Evolutionary conservation across 64 coral and sea anemone species (phyloP).

Genomic region (Montipora cactus): DNA sequence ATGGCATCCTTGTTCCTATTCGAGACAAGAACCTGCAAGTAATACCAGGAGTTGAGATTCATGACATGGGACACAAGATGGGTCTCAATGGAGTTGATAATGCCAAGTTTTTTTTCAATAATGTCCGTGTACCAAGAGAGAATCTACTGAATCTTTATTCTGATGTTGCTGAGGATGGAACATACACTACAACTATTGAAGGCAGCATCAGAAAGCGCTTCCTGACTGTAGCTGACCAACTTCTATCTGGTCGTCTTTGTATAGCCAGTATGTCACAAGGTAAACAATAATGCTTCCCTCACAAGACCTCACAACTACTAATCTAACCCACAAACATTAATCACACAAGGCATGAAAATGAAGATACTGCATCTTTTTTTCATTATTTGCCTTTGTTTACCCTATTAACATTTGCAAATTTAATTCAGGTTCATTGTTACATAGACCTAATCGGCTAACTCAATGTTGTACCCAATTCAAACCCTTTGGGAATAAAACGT

Average conservation of each 20-base stretch:
- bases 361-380: too few species aligned
- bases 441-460: too few species aligned
- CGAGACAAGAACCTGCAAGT: slow-evolving; percentile 81
- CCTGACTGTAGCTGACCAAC: slow-evolving; percentile 83
- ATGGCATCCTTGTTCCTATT: slow-evolving; percentile 86
- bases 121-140: slow-evolving; percentile 86
- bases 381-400: too few species aligned
- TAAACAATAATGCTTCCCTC: neutral
- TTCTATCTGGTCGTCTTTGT: slow-evolving; percentile 78
- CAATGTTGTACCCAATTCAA: too few species aligned
- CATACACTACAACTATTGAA: slow-evolving; percentile 71
- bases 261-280: slow-evolving; percentile 92
- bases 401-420: too few species aligned
- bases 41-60: slow-evolving; percentile 82
- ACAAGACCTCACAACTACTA: too few species aligned
- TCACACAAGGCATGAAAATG: too few species aligned
- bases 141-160: slow-evolving; percentile 88
- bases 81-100: slow-evolving; percentile 89
- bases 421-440: too few species aligned
- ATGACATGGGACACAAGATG: slow-evolving; percentile 95
- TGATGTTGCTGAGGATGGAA: slow-evolving; percentile 86
- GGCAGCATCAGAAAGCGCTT: slow-evolving; percentile 88
- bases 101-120: slow-evolving; percentile 88
- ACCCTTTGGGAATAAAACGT: too few species aligned
- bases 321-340: too few species aligned